These are phyloP conservation scores for Platysternon megacephalum DNA, from an alignment of 2,113 vertebrate species.

Conservation along the genomic window DNA sequence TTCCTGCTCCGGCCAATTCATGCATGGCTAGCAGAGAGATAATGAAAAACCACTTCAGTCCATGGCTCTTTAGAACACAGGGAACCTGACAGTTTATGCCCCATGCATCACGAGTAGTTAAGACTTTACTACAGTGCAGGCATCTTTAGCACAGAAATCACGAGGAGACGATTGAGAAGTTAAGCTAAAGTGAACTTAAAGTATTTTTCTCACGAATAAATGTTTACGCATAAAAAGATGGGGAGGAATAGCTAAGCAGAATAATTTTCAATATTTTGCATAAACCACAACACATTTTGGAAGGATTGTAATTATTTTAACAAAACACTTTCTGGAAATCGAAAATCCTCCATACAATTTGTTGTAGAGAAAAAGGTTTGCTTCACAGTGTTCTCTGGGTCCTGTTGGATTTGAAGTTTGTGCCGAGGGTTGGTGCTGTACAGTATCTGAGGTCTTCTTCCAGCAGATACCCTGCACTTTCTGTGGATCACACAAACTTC, in stretches of 20 bases:
- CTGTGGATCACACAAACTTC: not conserved
- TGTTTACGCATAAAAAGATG: not conserved
- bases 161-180: not conserved
- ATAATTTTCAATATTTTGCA: not conserved
- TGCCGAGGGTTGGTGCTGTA: not conserved
- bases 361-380: not conserved
- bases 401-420: not conserved
- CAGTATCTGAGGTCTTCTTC: not conserved
- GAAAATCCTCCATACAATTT: not conserved
- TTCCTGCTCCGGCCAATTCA: not conserved
- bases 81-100: not conserved
- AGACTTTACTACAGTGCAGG: not conserved
- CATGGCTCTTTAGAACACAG: not conserved
- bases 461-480: not conserved
- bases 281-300: not conserved
- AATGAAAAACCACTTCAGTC: not conserved
- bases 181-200: not conserved
- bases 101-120: not conserved
- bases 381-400: not conserved
- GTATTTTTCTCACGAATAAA: not conserved
- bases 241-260: not conserved
- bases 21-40: not conserved
- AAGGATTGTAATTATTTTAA: not conserved
- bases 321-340: not conserved
- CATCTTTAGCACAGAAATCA: not conserved